Percentiles rank a stretch among this genome's conserved stretches.
Conservation (phyloP, 2,113 vertebrate species). For the Bos indicus region DNA sequence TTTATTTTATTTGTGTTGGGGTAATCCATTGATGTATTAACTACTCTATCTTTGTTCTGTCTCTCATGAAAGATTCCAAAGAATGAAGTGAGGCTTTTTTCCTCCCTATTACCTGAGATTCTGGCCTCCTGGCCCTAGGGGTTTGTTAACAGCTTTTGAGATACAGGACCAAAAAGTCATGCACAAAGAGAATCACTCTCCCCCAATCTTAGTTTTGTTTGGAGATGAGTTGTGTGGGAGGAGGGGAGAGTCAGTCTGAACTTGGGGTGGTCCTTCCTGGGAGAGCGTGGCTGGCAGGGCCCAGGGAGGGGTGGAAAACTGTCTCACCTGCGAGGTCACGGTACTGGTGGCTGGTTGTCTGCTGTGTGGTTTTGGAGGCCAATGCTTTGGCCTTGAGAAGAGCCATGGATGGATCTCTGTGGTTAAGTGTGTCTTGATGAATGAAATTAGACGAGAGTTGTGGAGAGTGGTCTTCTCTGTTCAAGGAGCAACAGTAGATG, state of each 20-base stretch:
- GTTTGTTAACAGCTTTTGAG: background rate
- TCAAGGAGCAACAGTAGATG: background rate
- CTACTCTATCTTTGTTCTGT: background rate
- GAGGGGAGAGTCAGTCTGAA: background rate
- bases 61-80: background rate
- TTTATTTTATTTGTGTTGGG: background rate
- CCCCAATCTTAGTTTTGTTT: background rate
- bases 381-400: background rate
- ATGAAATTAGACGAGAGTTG: background rate
- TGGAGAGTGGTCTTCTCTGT: background rate
- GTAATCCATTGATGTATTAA: background rate
- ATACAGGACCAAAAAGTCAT: background rate
- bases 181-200: background rate
- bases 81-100: background rate
- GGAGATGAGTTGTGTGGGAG: background rate
- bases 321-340: accelerated
- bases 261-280: background rate
- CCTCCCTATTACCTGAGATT: background rate
- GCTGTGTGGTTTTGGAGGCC: background rate
- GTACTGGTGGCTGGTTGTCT: background rate
- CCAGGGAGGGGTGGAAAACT: background rate
- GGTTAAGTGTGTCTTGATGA: background rate
- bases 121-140: background rate
- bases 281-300: background rate
- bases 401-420: background rate